Evolutionary conservation across 2,113 vertebrate species (phyloP).

Genomic region (Bombycilla garrulus): DNA sequence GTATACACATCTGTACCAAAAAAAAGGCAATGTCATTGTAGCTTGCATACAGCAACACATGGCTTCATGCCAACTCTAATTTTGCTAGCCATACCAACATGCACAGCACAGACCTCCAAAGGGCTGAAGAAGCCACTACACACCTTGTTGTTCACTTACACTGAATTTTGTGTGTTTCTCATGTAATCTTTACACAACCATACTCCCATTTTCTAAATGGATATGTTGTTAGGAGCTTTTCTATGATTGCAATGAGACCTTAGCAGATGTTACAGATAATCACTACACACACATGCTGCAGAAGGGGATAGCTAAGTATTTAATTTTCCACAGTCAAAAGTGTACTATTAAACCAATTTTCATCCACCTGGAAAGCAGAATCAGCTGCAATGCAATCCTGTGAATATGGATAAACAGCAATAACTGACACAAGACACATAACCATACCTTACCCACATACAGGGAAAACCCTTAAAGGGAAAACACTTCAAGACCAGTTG

Average conservation of each 20-base stretch:
- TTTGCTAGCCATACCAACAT: neutral
- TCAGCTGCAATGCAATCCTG: neutral
- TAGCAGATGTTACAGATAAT: neutral
- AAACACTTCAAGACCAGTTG: neutral
- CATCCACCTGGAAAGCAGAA: neutral
- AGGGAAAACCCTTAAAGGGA: neutral
- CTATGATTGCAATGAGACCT: neutral
- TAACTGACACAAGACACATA: neutral
- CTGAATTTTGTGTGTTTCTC: neutral
- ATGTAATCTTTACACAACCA: neutral
- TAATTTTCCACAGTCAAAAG: neutral
- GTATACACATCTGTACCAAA: neutral
- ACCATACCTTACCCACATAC: neutral
- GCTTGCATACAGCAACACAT: neutral
- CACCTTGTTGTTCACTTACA: fast-evolving
- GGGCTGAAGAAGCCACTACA: neutral
- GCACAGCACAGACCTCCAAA: neutral
- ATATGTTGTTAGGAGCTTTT: neutral
- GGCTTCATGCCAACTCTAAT: neutral
- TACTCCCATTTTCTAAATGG: neutral
- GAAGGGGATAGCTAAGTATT: neutral
- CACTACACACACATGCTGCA: neutral
- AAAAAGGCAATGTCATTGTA: neutral
- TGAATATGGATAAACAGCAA: neutral
- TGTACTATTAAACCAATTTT: neutral